Base-by-base conservation (phyloP, 2,113 vertebrate genomes). In the Progne subis region DNA sequence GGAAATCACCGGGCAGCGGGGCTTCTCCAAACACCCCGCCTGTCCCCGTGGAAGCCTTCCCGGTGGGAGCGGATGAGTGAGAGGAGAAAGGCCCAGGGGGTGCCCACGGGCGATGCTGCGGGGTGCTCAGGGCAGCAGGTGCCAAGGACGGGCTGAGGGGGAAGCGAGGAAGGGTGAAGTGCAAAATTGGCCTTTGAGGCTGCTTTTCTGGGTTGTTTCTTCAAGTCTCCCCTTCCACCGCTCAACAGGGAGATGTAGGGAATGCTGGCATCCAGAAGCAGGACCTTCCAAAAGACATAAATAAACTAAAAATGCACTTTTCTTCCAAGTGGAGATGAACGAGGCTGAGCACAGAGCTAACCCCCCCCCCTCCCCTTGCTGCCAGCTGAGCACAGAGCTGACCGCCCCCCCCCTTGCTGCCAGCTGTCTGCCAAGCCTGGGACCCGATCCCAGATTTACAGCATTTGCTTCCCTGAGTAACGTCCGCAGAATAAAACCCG, bases 361-460 rank as follows among this genome's bases (percentile, higher is more conserved):
- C 8, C 37, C 14, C 17, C 18, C 69, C 55, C 10, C 16, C 11
- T 5, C 8, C 9, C 37, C 37, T 18, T 24, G 31, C 41, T 79
- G 61, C 87, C 92, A 91, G 85, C 74, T 78, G 49, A 82, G 59
- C 53, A 16, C 15, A 28, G 88, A 53, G 39, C 64, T 50, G n/a
- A 23, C 34, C n/a, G n/a, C n/a, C n/a, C 11, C 24, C 34, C 39
- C 28, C n/a, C 11, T 37, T 49, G 39, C 55, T 87, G 61, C 89
- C 95, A 92, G 90, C 82, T 87, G 55, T 28, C 75, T 88, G 93
- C 90, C 90, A 70, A 80, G 68, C 24, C 63, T 39, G 68, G 85
- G 89, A 59, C 81, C 86, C 78, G 32, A 86, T 76, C 86, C 81
- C 89, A 65, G 26, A 44, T 70, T 76, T 50, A 61, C 59, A 61